Percentiles rank a stretch among this genome's conserved stretches.
Conservation (phyloP, 37 sponge, comb jelly and placozoan species). For the Geodia barretti region DNA sequence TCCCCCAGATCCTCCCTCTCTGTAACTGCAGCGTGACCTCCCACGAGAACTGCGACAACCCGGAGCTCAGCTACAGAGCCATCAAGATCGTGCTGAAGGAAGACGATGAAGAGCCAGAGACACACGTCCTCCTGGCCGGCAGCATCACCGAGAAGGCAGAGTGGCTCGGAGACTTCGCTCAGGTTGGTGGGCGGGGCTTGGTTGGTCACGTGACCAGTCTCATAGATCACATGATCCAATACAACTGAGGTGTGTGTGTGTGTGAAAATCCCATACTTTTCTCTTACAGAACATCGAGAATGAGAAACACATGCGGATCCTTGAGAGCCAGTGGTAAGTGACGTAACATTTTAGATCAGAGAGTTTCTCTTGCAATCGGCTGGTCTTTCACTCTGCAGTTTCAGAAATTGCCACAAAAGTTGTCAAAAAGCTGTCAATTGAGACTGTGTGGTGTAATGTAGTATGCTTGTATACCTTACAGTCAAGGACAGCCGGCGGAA, state of each 20-base stretch:
- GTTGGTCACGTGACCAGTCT: background rate
- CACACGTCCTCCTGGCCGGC: constrained; percentile 17
- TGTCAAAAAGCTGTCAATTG: too few species aligned
- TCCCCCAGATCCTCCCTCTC: constrained; percentile 13
- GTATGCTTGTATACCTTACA: background rate
- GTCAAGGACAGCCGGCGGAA: constrained; percentile 54
- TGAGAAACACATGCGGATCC: constrained; percentile 56
- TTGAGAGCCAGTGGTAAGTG: constrained; percentile 40
- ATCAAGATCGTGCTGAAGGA: constrained; percentile 18
- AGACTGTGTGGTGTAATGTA: too few species aligned
- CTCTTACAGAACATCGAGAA: constrained; percentile 47
- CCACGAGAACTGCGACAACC: background rate
- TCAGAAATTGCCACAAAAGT: too few species aligned
- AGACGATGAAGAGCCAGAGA: constrained; percentile 11
- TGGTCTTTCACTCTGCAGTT: too few species aligned
- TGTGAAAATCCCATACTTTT: background rate
- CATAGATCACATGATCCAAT: background rate
- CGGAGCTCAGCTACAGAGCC: constrained; percentile 21
- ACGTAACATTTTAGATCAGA: background rate
- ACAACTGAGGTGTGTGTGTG: background rate
- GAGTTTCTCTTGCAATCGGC: too few species aligned
- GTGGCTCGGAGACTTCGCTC: constrained; percentile 66
- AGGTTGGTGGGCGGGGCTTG: constrained; percentile 18
- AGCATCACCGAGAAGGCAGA: constrained; percentile 58
- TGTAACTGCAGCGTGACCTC: constrained; percentile 27